Evolutionary conservation across 2,888 invertebrate species (phyloP).

Genomic region (Leucoptera coffeella): DNA sequence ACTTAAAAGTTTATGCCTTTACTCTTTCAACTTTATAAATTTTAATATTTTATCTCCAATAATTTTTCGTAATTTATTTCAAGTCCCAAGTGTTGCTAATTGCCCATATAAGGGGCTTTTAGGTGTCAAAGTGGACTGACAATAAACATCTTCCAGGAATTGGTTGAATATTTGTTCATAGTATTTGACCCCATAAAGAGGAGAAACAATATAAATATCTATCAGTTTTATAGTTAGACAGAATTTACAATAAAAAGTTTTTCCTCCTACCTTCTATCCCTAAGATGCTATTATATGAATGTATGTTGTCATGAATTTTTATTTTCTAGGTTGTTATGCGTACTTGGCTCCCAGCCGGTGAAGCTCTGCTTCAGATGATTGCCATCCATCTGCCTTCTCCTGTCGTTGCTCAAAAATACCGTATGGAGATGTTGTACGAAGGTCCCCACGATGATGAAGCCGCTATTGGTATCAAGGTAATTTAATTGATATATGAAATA

Average conservation of each 20-base stretch:
- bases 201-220: no score
- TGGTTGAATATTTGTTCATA: constrained; percentile 15
- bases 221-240: no score
- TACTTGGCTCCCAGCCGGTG: constrained; percentile 98
- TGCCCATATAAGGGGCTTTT: constrained; percentile 23
- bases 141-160: constrained; percentile 32
- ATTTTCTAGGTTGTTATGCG: constrained; percentile 91
- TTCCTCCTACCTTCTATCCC: no score
- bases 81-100: constrained; percentile 48
- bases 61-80: no score
- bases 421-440: constrained; percentile 99
- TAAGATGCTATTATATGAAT: no score
- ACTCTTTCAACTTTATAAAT: no score
- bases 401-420: constrained; percentile 97
- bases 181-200: not conserved
- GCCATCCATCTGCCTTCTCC: constrained; percentile 99
- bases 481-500: not conserved
- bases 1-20: no score
- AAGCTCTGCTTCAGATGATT: constrained; percentile 99
- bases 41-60: no score
- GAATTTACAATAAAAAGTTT: no score
- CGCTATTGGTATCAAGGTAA: constrained; percentile 77
- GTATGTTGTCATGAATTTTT: no score
- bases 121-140: constrained; percentile 48
- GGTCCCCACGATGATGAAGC: constrained; percentile 96